These are phyloP conservation scores for Tenrec ecaudatus DNA, from an alignment of 2,113 vertebrate genomes.

Conservation along the genomic window DNA sequence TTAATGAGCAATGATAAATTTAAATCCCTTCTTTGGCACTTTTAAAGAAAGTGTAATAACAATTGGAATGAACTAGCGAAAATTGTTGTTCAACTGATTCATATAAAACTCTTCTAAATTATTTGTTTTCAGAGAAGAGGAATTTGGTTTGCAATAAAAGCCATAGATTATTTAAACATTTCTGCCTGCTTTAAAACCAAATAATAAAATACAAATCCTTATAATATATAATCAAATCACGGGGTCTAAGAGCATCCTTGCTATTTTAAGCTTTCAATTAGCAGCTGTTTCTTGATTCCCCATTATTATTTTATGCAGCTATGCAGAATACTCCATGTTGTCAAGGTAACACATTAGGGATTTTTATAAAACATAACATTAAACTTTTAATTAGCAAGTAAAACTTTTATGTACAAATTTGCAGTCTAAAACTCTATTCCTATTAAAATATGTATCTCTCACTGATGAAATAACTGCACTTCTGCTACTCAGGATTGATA, in stretches of 20 bases:
- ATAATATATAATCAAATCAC: conserved; percentile 46
- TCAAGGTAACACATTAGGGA: conserved; percentile 45
- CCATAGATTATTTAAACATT: conserved; percentile 78
- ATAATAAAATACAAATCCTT: conserved; percentile 77
- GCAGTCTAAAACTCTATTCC: background rate
- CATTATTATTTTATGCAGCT: conserved; percentile 47
- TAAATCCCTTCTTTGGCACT: conserved; percentile 82
- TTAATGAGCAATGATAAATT: conserved; percentile 89
- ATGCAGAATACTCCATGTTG: conserved; percentile 53
- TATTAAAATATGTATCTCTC: conserved; percentile 44
- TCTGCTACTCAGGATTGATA: background rate
- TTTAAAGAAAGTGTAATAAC: conserved; percentile 85
- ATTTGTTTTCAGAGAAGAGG: conserved; percentile 72
- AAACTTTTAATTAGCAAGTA: conserved; percentile 73
- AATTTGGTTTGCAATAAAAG: conserved; percentile 72
- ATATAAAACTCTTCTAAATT: conserved; percentile 80
- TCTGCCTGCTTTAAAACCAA: conserved; percentile 57
- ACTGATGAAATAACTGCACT: background rate
- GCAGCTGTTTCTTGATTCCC: conserved; percentile 57
- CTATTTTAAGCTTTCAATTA: conserved; percentile 66
- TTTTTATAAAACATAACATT: conserved; percentile 74
- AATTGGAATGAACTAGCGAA: conserved; percentile 79
- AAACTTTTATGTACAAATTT: conserved; percentile 14
- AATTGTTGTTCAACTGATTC: conserved; percentile 81
- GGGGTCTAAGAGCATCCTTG: background rate